These are phyloP conservation scores for Diplodus puntazzo DNA, from an alignment of 2,797 vertebrate species.

Conservation along the genomic window DNA sequence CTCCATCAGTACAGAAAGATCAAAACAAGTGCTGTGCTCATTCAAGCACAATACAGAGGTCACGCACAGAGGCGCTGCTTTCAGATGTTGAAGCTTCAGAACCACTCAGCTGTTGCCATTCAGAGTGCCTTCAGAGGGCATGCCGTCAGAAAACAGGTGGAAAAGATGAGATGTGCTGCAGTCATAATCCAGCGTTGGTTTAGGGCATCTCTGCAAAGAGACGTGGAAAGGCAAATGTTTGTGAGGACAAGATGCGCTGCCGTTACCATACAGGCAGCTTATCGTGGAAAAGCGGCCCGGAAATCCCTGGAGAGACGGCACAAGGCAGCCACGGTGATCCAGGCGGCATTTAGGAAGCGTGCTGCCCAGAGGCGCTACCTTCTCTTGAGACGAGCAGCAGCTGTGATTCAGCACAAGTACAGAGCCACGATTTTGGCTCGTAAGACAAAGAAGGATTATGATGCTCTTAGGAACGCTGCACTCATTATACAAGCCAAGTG, in stretches of 20 bases:
- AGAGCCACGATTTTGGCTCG: constrained; percentile 80
- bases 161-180: constrained; percentile 70
- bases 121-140: constrained; percentile 88
- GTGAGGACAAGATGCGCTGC: constrained; percentile 79
- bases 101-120: constrained; percentile 84
- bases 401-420: constrained; percentile 84
- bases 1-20: constrained; percentile 73
- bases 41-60: constrained; percentile 88
- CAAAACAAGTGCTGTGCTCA: constrained; percentile 76
- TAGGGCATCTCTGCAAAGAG: constrained; percentile 72
- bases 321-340: constrained; percentile 85
- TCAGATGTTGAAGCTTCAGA: constrained; percentile 66
- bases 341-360: constrained; percentile 85
- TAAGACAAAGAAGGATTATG: constrained; percentile 73
- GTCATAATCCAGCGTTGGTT: constrained; percentile 90
- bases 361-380: constrained; percentile 75
- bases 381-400: constrained; percentile 68
- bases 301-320: constrained; percentile 70
- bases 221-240: constrained; percentile 76
- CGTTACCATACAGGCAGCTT: constrained; percentile 86
- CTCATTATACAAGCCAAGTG: constrained; percentile 87
- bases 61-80: constrained; percentile 68
- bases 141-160: constrained; percentile 72
- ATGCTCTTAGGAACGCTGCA: constrained; percentile 63
- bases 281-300: constrained; percentile 84